These are phyloP conservation scores for Chiloscyllium plagiosum DNA, from an alignment of 2,113 vertebrate genomes.

Conservation along the genomic window DNA sequence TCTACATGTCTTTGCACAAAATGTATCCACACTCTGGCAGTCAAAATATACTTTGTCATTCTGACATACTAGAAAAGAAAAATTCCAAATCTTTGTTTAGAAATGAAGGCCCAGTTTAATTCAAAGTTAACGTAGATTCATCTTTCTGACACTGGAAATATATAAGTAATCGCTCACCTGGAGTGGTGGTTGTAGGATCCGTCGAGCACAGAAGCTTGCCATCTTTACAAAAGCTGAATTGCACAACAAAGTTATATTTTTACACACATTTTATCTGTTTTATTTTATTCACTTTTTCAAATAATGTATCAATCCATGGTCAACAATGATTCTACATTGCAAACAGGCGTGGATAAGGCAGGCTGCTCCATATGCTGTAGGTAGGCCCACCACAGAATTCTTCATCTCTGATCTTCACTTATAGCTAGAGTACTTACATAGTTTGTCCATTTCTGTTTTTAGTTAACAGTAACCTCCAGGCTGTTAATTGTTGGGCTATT, in stretches of 20 bases:
- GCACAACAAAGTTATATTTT: neutral
- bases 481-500: no score
- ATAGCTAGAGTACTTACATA: no score
- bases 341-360: no score
- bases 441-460: no score
- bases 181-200: neutral
- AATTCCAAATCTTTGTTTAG: neutral
- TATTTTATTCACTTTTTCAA: neutral
- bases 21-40: slow-evolving; percentile 46
- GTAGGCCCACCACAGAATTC: no score
- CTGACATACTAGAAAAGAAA: slow-evolving; percentile 47
- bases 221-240: neutral
- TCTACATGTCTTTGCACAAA: slow-evolving; percentile 45
- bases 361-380: no score
- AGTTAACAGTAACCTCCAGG: no score
- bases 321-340: no score
- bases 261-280: neutral
- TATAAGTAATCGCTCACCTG: neutral
- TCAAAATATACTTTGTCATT: slow-evolving; percentile 49
- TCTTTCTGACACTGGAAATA: neutral
- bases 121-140: neutral
- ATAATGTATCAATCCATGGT: no score
- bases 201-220: neutral
- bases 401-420: no score
- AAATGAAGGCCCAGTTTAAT: neutral